Conservation (phyloP, 2,797 vertebrate species). For the Poecilia wingei region DNA sequence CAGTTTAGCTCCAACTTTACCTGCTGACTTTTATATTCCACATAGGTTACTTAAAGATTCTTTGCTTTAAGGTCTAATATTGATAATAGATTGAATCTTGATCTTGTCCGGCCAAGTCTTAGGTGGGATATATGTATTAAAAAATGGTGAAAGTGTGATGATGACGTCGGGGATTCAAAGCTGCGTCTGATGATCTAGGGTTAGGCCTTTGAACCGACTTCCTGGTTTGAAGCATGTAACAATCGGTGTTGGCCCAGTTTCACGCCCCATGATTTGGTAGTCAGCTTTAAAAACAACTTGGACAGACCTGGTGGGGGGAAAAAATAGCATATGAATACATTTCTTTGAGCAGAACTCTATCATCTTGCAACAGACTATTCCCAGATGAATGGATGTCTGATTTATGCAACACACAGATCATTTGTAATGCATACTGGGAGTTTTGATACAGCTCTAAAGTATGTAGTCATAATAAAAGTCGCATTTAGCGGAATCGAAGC, state of each 20-base stretch:
- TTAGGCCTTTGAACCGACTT: slow-evolving; percentile 70
- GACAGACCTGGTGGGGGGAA: slow-evolving; percentile 43
- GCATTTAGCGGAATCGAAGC: slow-evolving; percentile 1
- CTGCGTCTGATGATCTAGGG: slow-evolving; percentile 45
- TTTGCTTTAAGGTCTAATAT: slow-evolving; percentile 39
- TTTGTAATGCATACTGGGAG: neutral
- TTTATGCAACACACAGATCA: neutral
- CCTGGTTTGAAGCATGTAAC: slow-evolving; percentile 68
- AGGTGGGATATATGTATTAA: slow-evolving; percentile 26
- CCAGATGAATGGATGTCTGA: neutral
- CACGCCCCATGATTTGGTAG: slow-evolving; percentile 63
- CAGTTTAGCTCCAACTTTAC: slow-evolving; percentile 51
- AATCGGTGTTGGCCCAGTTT: slow-evolving; percentile 58
- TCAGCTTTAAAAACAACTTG: slow-evolving; percentile 30
- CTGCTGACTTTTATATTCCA: slow-evolving; percentile 68
- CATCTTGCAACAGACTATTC: neutral
- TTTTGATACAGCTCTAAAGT: slow-evolving; percentile 4
- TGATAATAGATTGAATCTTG: slow-evolving; percentile 43
- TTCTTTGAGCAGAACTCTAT: slow-evolving; percentile 7
- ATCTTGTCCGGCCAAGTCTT: slow-evolving; percentile 52
- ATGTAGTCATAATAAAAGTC: neutral
- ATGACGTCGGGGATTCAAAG: slow-evolving; percentile 60
- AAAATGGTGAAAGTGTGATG: slow-evolving; percentile 33
- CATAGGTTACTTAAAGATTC: slow-evolving; percentile 60
- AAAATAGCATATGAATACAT: slow-evolving; percentile 18